Base-by-base conservation (phyloP, 2,888 invertebrate genomes). In the Eledone cirrhosa region DNA sequence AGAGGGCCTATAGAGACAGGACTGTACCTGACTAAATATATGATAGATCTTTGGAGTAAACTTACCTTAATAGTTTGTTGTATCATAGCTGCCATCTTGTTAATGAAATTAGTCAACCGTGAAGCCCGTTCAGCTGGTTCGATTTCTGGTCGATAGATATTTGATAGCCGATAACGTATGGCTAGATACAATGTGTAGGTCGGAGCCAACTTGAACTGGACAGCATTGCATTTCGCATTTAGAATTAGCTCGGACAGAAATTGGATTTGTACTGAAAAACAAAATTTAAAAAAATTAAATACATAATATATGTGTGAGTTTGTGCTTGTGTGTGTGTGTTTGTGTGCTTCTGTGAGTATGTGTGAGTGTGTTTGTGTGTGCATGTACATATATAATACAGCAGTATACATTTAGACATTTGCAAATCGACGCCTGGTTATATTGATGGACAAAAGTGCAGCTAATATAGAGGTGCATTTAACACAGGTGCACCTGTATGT, bases 101-200 rank as follows among this genome's bases (percentile, higher is more conserved):
- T 96, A 82, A 97, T 92, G 89, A 98, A 94, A 78, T 95, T 94
- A 2, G 97, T 97, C 80, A 98, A 92, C 88, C 96, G 94, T 89
- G 97, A 96, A 2, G 97, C 97, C 80, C 97, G 93, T 90, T 98
- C 97, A 72, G 95, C 95, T 33, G 97, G 97, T 83, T 95, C 95
- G 78, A 97, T 92, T 90, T 97, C 97, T 31, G 97, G 97, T 87
- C 97, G 94, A 92, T 97, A 97, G 90, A 97, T 97, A 0, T 97
- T 97, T 41, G 97, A 97, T 69, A 98, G 96, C 78, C 97, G 94
- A 89, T 97, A 98, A 27, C 96, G 93, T 81, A 97, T 96, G 85
- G 97, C 96, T 89, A 99, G 93, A 91, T 99, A 99, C 33, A 99
- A 93, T 2, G 97, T 95, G 92, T 99, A 99, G 41, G 98, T 98